Evolutionary conservation across 2,797 vertebrate species (phyloP).

Genomic region (Trichosurus vulpecula): DNA sequence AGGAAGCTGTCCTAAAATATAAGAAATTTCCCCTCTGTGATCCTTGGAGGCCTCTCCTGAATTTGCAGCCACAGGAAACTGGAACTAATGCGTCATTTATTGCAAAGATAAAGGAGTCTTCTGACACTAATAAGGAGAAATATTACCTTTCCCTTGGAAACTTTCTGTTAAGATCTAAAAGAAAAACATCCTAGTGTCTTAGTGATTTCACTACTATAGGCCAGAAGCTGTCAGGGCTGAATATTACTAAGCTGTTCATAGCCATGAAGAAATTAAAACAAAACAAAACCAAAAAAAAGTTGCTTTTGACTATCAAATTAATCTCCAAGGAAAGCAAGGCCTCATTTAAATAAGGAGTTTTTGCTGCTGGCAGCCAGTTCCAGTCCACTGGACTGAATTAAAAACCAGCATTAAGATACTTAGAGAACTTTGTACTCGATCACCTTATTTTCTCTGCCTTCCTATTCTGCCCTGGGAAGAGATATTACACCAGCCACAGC

Average conservation of each 20-base stretch:
- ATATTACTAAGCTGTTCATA: constrained; percentile 68
- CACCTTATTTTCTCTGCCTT: constrained; percentile 31
- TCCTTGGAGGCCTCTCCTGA: background rate
- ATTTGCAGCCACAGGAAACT: background rate
- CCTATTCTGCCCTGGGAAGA: constrained; percentile 16
- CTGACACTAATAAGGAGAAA: constrained; percentile 45
- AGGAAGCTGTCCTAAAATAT: constrained; percentile 6
- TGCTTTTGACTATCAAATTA: constrained; percentile 74
- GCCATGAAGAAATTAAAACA: constrained; percentile 53
- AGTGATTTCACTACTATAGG: constrained; percentile 49
- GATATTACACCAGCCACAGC: background rate
- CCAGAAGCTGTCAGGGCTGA: constrained; percentile 57
- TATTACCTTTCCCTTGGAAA: constrained; percentile 23
- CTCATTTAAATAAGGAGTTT: constrained; percentile 75
- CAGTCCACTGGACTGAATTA: constrained; percentile 75
- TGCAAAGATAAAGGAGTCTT: constrained; percentile 50
- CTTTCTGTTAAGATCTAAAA: constrained; percentile 40
- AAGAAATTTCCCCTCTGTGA: background rate
- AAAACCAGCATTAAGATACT: constrained; percentile 68
- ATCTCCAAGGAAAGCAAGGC: constrained; percentile 71
- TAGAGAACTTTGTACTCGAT: constrained; percentile 64
- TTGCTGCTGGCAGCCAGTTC: constrained; percentile 68
- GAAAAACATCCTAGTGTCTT: constrained; percentile 60
- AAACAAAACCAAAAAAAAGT: constrained; percentile 43
- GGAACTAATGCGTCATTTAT: constrained; percentile 39